A percentile compares a stretch with the other conserved stretches of the same genome.
Conservation (phyloP, 2,113 vertebrate species). For the Poeciliopsis occidentalis region DNA sequence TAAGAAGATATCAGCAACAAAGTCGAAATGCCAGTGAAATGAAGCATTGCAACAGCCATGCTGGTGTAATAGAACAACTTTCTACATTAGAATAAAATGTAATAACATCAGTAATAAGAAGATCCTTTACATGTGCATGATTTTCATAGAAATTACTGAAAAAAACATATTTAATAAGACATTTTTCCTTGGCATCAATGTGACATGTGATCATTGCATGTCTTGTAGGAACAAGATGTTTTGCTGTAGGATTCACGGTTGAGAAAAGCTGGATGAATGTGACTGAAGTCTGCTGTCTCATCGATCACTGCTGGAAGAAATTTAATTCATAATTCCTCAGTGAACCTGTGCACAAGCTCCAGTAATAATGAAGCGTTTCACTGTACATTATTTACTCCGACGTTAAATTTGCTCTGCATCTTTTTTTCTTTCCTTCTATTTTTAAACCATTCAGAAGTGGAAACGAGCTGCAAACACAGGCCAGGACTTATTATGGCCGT, state of each 20-base stretch:
- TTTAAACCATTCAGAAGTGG: not conserved
- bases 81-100: too few relatives aligned
- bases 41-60: too few relatives aligned
- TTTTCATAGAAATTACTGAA: too few relatives aligned
- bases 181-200: too few relatives aligned
- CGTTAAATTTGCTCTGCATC: not conserved
- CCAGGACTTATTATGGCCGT: not conserved
- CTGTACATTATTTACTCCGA: not conserved
- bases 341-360: constrained; percentile 1
- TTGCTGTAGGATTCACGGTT: constrained; percentile 1
- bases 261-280: constrained; percentile 1
- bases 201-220: not conserved
- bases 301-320: not conserved
- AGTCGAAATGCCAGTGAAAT: too few relatives aligned
- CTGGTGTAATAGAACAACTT: too few relatives aligned
- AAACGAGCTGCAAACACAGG: not conserved
- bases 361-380: constrained; percentile 12
- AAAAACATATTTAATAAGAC: too few relatives aligned
- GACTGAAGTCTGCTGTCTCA: not conserved
- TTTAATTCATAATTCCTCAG: constrained; percentile 16
- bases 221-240: not conserved
- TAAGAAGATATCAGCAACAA: too few relatives aligned
- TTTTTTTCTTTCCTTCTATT: not conserved
- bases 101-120: too few relatives aligned
- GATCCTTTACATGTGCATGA: too few relatives aligned